Percentiles rank a stretch among this genome's conserved stretches.
phyloP scores from a whole-genome alignment of 2,888 invertebrate genomes.

The Ornithoptera alexandrae region DNA sequence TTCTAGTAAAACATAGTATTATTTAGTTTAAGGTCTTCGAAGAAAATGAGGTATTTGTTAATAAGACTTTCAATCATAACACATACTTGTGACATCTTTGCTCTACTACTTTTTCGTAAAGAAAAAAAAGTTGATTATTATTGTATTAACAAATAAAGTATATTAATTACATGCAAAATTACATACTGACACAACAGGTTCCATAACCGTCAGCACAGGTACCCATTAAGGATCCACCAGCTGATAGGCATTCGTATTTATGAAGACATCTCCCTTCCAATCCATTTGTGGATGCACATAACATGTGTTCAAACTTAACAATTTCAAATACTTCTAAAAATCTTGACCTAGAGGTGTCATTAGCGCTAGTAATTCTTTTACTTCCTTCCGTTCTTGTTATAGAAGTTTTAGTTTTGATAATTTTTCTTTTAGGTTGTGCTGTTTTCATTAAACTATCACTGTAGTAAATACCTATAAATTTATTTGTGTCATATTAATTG shows the following conservation, averaged over 20 bases:
- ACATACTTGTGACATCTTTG: too few species aligned
- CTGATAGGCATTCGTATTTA: constrained; percentile 81
- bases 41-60: too few species aligned
- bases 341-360: constrained; percentile 41
- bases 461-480: too few species aligned
- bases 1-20: too few species aligned
- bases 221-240: constrained; percentile 83
- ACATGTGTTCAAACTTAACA: constrained; percentile 83
- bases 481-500: too few species aligned
- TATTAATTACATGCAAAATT: constrained; percentile 1
- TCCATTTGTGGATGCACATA: constrained; percentile 78
- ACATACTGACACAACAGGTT: constrained; percentile 88
- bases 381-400: constrained; percentile 27
- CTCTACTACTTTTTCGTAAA: too few species aligned
- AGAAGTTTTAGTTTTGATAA: constrained; percentile 36
- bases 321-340: constrained; percentile 86
- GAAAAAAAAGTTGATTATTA: too few species aligned
- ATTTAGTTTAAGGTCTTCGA: too few species aligned
- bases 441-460: constrained; percentile 5
- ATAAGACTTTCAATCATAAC: too few species aligned
- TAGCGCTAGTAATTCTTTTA: constrained; percentile 12
- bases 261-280: constrained; percentile 86
- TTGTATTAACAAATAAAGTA: too few species aligned
- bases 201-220: constrained; percentile 86
- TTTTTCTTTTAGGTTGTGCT: constrained; percentile 40